Percentiles rank a stretch among this genome's conserved stretches.
These are phyloP conservation scores for Phrynosoma blainvillii DNA, from an alignment of 2,113 vertebrate species.

Conservation along the genomic window DNA sequence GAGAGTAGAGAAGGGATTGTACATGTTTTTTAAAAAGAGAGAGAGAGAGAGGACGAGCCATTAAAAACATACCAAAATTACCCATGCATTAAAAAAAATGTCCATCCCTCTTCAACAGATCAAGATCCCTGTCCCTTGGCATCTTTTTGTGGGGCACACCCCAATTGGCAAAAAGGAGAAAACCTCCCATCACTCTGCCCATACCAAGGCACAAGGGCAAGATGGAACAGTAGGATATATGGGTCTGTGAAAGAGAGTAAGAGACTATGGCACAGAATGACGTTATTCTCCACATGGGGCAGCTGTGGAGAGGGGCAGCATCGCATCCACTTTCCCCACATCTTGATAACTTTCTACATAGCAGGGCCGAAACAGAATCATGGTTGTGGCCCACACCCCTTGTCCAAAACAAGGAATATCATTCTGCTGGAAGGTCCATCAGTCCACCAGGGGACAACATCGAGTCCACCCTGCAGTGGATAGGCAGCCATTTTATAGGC, in stretches of 20 bases:
- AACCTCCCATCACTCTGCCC: too few species aligned
- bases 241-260: neutral
- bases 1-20: too few species aligned
- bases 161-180: too few species aligned
- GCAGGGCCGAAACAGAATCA: neutral
- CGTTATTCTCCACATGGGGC: neutral
- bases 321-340: neutral
- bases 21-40: neutral
- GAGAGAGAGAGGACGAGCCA: neutral
- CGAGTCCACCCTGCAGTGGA: neutral
- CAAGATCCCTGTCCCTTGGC: neutral
- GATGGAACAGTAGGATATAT: too few species aligned
- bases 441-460: neutral
- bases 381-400: neutral
- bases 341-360: neutral
- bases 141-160: too few species aligned
- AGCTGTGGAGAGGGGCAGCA: neutral
- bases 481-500: neutral
- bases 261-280: neutral
- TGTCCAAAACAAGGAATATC: neutral
- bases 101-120: neutral
- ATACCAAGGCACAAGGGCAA: too few species aligned
- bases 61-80: neutral
- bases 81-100: neutral
- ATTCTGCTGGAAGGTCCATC: neutral